Evolutionary conservation across 2,888 invertebrate species (phyloP), one percentile per base, ranked within the genome.

Genomic region (Argyra leucocephala): DNA sequence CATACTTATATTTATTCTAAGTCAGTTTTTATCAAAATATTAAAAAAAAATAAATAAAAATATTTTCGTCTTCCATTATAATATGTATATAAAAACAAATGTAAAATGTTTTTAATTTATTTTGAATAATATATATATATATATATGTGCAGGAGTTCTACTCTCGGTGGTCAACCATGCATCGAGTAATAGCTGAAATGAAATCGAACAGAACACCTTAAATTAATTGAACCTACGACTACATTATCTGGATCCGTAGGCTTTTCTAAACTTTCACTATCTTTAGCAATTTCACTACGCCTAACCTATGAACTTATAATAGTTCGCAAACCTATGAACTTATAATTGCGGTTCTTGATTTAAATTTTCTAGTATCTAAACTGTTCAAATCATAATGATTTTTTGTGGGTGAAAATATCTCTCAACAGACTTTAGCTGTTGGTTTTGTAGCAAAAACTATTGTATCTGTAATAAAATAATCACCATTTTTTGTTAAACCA

Each of bases 261-360:
- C 12, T 76, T 76, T 65, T 80, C 81, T 2, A 80, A 69, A 69
- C 75, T 79, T 69, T 80, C 80, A 3, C 79, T 76, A 3, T 76
- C 76, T 65, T 80, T 78, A 18, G 78, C 78, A 22, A 77, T 76
- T 71, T 79, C 77, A 26, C 76, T 78, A 66, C 80, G 78, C 69
- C 80, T 79, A 4, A 80, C 71, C 68, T n/a, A n/a, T n/a, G n/a
- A 80, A 68, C 2, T 77, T 81, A 70, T 90, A 90, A 77, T 91
- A 91, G 66, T 85, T 86, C 96, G 99, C 99, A 99, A 0, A 98
- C 94, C 66, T 94, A 85, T 0, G 96, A 96, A 0, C 95, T 94
- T 1, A n/a, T n/a, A 91, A 81, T 69, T 88, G 85, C 24, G 85
- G 84, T 73, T 89, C 87, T 2, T 86, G 80, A 69, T 84, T 82